These are phyloP conservation scores for Euplagia quadripunctaria DNA, from an alignment of 2,888 invertebrate genomes.

Conservation along the genomic window DNA sequence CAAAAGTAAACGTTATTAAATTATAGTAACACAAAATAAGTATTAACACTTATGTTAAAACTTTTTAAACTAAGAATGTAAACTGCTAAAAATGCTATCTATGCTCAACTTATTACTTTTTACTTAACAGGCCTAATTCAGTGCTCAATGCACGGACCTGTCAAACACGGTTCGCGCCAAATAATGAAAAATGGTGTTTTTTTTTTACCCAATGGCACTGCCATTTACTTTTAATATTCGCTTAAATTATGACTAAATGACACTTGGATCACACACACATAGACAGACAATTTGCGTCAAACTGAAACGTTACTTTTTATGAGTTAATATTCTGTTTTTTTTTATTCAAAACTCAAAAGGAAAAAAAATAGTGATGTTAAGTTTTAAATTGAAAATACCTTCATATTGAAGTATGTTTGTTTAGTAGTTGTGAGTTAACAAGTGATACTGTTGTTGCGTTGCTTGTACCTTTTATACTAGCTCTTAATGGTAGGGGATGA, in stretches of 20 bases:
- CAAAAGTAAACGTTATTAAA: no score
- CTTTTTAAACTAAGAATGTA: no score
- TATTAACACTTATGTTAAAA: no score
- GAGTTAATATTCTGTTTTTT: neutral
- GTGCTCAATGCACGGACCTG: neutral
- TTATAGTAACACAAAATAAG: no score
- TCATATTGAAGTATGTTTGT: conserved; percentile 46
- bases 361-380: neutral
- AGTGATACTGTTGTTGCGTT: conserved; percentile 56
- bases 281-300: no score
- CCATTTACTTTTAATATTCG: no score
- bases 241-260: no score
- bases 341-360: neutral
- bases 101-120: no score
- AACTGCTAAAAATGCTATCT: no score
- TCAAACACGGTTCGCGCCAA: neutral
- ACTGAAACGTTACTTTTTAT: neutral
- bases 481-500: conserved; percentile 72
- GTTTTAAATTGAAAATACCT: conserved; percentile 42
- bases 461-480: conserved; percentile 71
- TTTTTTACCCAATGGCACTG: neutral
- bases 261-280: no score
- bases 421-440: conserved; percentile 33
- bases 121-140: no score
- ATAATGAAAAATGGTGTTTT: neutral